Evolutionary conservation across 2,888 invertebrate genomes (phyloP).

Genomic region (Eupithecia insigniata): DNA sequence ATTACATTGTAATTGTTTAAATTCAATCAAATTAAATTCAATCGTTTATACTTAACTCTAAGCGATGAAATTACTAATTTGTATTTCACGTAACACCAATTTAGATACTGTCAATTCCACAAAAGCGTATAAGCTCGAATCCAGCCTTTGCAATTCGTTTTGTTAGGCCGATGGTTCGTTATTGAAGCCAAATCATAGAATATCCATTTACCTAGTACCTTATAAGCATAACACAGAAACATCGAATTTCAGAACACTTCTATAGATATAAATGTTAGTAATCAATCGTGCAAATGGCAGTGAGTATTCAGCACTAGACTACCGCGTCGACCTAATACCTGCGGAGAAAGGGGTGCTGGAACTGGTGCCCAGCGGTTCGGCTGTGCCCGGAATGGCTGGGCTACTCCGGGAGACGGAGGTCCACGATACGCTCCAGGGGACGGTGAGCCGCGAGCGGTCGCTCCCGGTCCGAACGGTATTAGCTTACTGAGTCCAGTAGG

Average conservation of each 20-base stretch:
- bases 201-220: neutral
- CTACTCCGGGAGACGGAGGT: conserved; percentile 63
- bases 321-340: conserved; percentile 67
- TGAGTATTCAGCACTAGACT: conserved; percentile 51
- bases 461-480: conserved; percentile 75
- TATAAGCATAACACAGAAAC: conserved; percentile 8
- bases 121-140: conserved; percentile 9
- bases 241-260: conserved; percentile 24
- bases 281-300: conserved; percentile 51
- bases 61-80: neutral
- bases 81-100: neutral
- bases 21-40: neutral
- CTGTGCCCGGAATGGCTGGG: conserved; percentile 73
- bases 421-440: conserved; percentile 55
- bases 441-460: conserved; percentile 49
- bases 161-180: neutral
- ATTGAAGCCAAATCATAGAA: neutral
- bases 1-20: neutral
- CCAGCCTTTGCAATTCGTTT: conserved; percentile 6
- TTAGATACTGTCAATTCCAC: neutral
- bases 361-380: conserved; percentile 80
- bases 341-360: conserved; percentile 77
- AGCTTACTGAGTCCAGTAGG: conserved; percentile 77
- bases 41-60: neutral
- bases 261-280: conserved; percentile 35